phyloP scores from a whole-genome alignment of 1,140 invertebrate genomes.

The Nebria ingens region DNA sequence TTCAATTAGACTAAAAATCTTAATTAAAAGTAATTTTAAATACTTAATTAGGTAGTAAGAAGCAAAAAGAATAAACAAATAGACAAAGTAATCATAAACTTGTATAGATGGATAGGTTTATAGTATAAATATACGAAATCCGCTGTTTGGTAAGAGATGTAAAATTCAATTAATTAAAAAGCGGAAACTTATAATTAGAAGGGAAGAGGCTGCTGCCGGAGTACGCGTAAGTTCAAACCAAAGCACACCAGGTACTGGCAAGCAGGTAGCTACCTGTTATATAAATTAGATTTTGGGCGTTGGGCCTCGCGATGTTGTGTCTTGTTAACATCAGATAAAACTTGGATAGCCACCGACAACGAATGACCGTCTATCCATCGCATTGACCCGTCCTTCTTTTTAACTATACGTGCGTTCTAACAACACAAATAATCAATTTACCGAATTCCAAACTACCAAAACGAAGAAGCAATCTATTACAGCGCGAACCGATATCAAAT shows the following conservation, averaged over 20 bases:
- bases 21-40: not conserved
- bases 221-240: not conserved
- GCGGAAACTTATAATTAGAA: not conserved
- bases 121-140: not conserved
- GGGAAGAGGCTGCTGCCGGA: not conserved
- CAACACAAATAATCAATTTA: not conserved
- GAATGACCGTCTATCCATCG: not conserved
- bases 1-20: not conserved
- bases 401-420: not conserved
- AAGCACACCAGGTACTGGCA: not conserved
- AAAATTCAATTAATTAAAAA: slow-evolving; percentile 1
- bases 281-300: not conserved
- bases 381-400: not conserved
- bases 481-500: no score
- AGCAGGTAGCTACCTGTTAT: not conserved
- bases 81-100: not conserved
- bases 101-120: no score
- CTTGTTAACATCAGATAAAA: not conserved
- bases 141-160: no score
- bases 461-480: no score
- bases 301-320: not conserved
- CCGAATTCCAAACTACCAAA: not conserved
- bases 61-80: not conserved
- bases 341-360: not conserved
- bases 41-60: not conserved